phyloP scores from a whole-genome alignment of 2,888 invertebrate species.

The Tinea pellionella region DNA sequence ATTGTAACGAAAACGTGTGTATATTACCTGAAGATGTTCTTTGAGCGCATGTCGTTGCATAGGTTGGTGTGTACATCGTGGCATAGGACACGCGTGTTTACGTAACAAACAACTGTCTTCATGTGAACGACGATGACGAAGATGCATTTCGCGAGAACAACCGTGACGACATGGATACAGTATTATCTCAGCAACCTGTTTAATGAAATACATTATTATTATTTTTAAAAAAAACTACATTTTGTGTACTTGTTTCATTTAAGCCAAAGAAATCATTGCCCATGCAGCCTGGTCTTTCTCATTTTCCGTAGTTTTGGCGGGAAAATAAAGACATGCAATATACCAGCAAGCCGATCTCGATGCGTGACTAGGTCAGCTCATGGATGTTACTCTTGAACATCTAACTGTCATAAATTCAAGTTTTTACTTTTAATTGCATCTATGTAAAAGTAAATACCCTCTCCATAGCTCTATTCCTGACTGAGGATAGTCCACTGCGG shows the following conservation, averaged over 20 bases:
- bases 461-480: constrained; percentile 67
- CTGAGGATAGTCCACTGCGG: constrained; percentile 61
- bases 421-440: no score
- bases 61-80: constrained; percentile 29
- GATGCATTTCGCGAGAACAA: constrained; percentile 52
- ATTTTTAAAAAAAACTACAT: no score
- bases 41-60: constrained; percentile 14
- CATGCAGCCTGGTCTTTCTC: no score
- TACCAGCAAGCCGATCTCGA: no score
- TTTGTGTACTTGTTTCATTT: no score
- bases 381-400: no score
- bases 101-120: constrained; percentile 58
- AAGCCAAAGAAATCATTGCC: no score
- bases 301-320: no score
- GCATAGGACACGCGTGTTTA: constrained; percentile 57
- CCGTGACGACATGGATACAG: constrained; percentile 68
- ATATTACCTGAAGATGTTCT: constrained; percentile 15
- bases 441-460: constrained; percentile 43
- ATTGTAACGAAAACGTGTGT: not conserved
- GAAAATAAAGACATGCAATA: no score
- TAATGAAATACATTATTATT: not conserved
- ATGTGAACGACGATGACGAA: constrained; percentile 51
- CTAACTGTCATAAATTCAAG: no score
- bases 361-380: no score
- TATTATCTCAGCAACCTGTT: constrained; percentile 63